These are phyloP conservation scores for Itoplectis maculator DNA, from an alignment of 2,888 invertebrate genomes.

Conservation along the genomic window DNA sequence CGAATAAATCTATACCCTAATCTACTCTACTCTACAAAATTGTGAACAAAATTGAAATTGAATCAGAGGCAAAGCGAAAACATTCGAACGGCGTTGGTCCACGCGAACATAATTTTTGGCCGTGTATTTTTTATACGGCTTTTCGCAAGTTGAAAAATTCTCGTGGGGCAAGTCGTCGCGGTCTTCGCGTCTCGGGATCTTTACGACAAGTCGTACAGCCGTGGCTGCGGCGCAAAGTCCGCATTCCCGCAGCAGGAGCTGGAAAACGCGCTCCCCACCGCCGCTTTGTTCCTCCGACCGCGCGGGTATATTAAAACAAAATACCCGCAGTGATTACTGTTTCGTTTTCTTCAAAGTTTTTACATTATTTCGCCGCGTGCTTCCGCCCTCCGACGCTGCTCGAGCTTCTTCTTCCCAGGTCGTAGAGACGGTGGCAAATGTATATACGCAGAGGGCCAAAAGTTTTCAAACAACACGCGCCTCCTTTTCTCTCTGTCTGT, in stretches of 20 bases:
- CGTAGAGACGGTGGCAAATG: constrained; percentile 65
- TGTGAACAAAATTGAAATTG: too few species aligned
- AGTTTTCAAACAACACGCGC: constrained; percentile 58
- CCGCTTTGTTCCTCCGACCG: constrained; percentile 8
- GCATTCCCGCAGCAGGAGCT: neutral
- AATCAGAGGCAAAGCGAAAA: too few species aligned
- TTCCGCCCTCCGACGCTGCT: constrained; percentile 26
- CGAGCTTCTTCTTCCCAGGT: constrained; percentile 58
- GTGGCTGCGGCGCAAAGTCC: neutral
- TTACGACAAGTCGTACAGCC: neutral
- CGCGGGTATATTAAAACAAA: constrained; percentile 39
- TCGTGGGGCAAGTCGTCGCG: neutral
- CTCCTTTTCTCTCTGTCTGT: neutral
- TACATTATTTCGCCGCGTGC: constrained; percentile 51
- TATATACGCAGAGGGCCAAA: constrained; percentile 59
- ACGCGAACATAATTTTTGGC: too few species aligned
- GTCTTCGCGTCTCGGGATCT: neutral
- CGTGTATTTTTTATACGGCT: too few species aligned
- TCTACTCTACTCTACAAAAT: too few species aligned
- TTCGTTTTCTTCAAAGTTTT: constrained; percentile 55
- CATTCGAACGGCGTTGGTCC: too few species aligned
- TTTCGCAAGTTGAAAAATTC: constrained; percentile 1
- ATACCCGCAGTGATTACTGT: constrained; percentile 56
- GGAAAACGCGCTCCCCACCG: neutral
- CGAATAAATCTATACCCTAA: too few species aligned